Percentiles rank a stretch among this genome's conserved stretches.
Evolutionary conservation across 2,113 vertebrate species (phyloP).

Genomic region (Egretta garzetta): DNA sequence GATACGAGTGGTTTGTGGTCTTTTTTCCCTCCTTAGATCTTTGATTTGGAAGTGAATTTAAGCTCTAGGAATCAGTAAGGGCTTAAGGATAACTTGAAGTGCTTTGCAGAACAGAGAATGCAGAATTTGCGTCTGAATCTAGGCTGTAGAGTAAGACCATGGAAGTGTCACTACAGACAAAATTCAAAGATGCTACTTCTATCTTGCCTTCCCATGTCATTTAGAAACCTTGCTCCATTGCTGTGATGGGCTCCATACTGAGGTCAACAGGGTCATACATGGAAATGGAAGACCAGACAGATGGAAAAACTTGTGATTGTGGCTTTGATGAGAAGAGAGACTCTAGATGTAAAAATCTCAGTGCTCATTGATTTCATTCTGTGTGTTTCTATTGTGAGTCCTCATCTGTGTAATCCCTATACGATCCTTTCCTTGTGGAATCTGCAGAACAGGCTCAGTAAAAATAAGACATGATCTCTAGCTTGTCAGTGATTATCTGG

Average conservation of each 20-base stretch:
- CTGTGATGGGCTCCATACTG: accelerated
- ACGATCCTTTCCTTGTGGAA: neutral
- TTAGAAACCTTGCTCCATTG: neutral
- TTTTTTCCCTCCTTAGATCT: neutral
- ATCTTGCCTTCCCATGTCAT: neutral
- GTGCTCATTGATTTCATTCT: neutral
- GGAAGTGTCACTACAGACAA: neutral
- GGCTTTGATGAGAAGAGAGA: neutral
- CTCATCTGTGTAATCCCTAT: neutral
- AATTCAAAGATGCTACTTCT: neutral
- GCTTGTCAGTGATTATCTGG: neutral
- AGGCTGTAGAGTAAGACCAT: neutral
- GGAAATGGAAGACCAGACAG: neutral
- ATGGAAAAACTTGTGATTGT: neutral
- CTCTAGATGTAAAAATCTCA: neutral
- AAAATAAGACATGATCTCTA: neutral
- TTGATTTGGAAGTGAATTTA: slow-evolving; percentile 13
- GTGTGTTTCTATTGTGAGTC: neutral
- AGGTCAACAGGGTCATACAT: neutral
- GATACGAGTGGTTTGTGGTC: neutral
- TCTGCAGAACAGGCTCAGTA: neutral
- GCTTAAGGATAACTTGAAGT: neutral
- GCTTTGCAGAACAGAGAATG: neutral
- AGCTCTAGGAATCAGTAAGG: neutral
- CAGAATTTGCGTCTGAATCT: neutral